Evolutionary conservation across 2,888 invertebrate genomes (phyloP), one percentile per base, ranked within the genome.

Genomic region (Caenorhabditis sinica): DNA sequence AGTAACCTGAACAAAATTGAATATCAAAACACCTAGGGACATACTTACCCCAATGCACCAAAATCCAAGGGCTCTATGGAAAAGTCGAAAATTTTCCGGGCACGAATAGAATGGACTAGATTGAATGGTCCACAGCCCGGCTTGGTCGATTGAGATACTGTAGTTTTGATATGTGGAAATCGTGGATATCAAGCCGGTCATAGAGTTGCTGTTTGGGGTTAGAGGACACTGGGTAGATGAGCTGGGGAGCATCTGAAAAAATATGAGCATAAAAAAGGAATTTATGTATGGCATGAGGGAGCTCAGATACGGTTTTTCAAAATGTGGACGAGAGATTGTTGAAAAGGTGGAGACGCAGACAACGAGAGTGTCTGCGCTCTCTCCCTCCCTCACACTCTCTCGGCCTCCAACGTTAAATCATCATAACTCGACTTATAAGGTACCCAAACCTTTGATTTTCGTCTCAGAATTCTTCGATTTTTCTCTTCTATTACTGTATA

Each of bases 1-100:
- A 49, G 49, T 49, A 49, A n/a, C 49, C 49, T 20, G 15, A 45
- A 33, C 8, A 33, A 33, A 33, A 33, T 56, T 15, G 2, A 15
- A 28, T 9, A 28, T 15, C 6, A 5, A 28, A 2, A 4, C 15
- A 11, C 13, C 2, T 1, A 56, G 23, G 8, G 4, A 1, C n/a
- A 5, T 6, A 40, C 63, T 17, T 25, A 63, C 63, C 36, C 63
- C 43, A 13, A 63, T 25, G 43, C 63, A 63, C 63, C 63, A 63
- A 20, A 15, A 20, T 25, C 63, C 63, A 17, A 25, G 4, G 6
- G 25, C 11, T 28, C 63, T 11, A 23, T 40, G 20, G 15, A 43
- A 40, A 15, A 63, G 25, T 17, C 15, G 2, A 25, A 45, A 63
- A 15, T 13, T 25, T 3, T 63, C 63, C 5, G 63, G 63, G 17